phyloP scores from a whole-genome alignment of 2,888 invertebrate species.

The Andricus quercusramuli region DNA sequence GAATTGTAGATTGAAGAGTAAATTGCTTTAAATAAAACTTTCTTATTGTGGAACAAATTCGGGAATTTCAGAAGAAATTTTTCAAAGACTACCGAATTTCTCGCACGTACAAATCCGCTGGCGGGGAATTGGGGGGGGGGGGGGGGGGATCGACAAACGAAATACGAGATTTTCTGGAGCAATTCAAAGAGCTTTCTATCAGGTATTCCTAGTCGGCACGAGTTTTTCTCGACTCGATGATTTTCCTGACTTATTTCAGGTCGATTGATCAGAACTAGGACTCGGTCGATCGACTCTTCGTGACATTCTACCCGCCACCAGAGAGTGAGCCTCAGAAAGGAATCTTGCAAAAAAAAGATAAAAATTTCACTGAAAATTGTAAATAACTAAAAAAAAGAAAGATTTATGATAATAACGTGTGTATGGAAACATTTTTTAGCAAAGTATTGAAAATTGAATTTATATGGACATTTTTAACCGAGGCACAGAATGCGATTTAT shows the following conservation, averaged over 20 bases:
- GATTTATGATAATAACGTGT: background rate
- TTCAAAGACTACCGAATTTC: constrained; percentile 43
- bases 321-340: background rate
- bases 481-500: constrained; percentile 30
- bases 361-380: background rate
- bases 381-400: background rate
- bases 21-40: background rate
- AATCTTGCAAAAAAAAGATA: background rate
- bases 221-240: constrained; percentile 15
- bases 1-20: too few relatives aligned
- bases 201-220: constrained; percentile 34
- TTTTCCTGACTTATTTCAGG: constrained; percentile 37
- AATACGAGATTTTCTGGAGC: constrained; percentile 43
- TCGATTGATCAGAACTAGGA: constrained; percentile 39
- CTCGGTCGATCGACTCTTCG: constrained; percentile 31
- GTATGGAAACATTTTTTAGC: background rate
- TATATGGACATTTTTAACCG: background rate
- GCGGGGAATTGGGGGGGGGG: constrained; percentile 33
- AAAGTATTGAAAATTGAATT: constrained; percentile 9
- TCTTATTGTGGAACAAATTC: background rate
- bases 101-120: constrained; percentile 52
- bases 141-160: constrained; percentile 21
- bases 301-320: background rate
- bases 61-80: constrained; percentile 35
- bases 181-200: constrained; percentile 31